Conservation (phyloP, 2,113 vertebrate genomes). For the Prunella himalayana region DNA sequence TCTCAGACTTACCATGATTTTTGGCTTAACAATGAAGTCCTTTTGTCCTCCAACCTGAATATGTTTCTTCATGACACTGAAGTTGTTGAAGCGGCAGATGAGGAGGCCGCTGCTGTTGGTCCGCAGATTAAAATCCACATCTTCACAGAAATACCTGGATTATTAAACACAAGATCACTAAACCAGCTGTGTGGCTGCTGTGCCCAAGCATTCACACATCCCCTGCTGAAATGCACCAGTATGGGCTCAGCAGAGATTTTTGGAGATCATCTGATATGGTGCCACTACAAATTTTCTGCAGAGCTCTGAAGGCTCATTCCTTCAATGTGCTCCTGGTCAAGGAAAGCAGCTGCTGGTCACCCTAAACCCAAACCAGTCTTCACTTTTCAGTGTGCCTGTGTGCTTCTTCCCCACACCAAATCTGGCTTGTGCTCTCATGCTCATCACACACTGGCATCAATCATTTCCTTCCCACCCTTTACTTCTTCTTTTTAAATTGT, state of each 20-base stretch:
- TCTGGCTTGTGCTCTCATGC: neutral
- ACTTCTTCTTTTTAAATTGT: neutral
- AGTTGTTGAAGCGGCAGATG: constrained; percentile 94
- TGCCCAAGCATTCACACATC: neutral
- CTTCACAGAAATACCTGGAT: constrained; percentile 92
- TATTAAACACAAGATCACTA: neutral
- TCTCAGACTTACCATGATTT: constrained; percentile 82
- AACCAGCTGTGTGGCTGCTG: neutral
- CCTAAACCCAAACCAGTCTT: neutral
- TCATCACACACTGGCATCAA: neutral
- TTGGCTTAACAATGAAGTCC: constrained; percentile 89
- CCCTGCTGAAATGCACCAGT: neutral
- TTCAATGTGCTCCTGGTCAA: neutral
- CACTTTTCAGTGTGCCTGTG: neutral
- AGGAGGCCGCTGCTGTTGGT: constrained; percentile 91
- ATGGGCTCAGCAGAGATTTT: neutral
- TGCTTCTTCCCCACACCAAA: neutral
- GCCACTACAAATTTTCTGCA: neutral
- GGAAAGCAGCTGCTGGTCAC: neutral
- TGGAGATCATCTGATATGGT: neutral
- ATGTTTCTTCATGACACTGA: constrained; percentile 97
- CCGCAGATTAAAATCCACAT: constrained; percentile 94
- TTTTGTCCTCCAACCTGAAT: constrained; percentile 90
- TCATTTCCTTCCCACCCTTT: neutral
- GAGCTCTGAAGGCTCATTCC: neutral